Conservation (phyloP, 2,888 invertebrate genomes). For the Halictus ligatus region DNA sequence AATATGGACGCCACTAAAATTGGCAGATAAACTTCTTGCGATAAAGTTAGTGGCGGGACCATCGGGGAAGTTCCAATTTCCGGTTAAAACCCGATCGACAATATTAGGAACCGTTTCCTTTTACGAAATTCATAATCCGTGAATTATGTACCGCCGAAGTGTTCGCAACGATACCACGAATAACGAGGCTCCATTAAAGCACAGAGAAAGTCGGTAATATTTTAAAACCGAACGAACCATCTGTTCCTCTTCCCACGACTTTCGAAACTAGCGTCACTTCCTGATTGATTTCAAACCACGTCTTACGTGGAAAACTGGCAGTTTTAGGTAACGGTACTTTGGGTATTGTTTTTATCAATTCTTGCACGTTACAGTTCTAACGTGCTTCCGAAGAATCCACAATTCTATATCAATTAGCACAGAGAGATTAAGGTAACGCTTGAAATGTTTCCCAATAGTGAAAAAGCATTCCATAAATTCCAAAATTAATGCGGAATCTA, state of each 20-base stretch:
- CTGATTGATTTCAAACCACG: slow-evolving; percentile 43
- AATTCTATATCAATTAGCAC: not conserved
- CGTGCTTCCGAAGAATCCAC: not conserved
- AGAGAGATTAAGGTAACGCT: not conserved
- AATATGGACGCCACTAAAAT: not conserved
- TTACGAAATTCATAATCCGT: slow-evolving; percentile 29
- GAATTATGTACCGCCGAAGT: slow-evolving; percentile 2
- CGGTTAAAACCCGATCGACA: not conserved
- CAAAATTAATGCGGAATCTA: not conserved
- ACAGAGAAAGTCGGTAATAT: slow-evolving; percentile 54
- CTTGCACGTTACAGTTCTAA: not conserved
- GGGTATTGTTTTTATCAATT: not conserved
- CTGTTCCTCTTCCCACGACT: slow-evolving; percentile 57
- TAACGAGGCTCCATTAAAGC: slow-evolving; percentile 45
- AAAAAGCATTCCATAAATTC: not conserved
- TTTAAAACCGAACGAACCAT: slow-evolving; percentile 41
- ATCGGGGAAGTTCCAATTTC: not conserved
- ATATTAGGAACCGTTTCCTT: slow-evolving; percentile 2
- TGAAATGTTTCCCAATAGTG: not conserved
- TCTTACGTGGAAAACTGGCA: not conserved
- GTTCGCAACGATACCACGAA: slow-evolving; percentile 21
- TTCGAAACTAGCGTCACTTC: slow-evolving; percentile 52
- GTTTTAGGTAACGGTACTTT: not conserved
- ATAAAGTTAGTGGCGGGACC: not conserved
- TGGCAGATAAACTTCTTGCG: not conserved